Evolutionary conservation across 2,888 invertebrate genomes (phyloP).

Genomic region (Tribolium freemani): DNA sequence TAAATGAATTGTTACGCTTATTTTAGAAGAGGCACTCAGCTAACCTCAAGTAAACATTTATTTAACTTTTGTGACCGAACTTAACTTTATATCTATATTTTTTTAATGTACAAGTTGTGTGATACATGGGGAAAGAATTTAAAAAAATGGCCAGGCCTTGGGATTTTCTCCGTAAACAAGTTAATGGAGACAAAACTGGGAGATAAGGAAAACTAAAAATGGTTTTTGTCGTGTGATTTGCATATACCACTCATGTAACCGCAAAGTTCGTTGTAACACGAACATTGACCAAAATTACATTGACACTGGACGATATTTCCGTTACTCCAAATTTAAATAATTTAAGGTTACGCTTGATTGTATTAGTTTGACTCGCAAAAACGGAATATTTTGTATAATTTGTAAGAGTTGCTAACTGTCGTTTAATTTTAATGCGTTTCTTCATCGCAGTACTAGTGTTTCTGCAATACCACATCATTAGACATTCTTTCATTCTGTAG

Average conservation of each 20-base stretch:
- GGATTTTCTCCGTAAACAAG: neutral
- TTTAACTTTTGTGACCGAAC: no score
- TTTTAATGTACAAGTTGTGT: neutral
- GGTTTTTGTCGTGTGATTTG: neutral
- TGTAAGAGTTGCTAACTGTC: neutral
- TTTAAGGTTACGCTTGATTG: neutral
- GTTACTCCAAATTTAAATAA: neutral
- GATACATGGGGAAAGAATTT: neutral
- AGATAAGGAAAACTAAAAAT: no score
- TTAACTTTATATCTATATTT: no score
- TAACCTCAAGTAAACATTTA: no score
- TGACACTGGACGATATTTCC: constrained; percentile 15
- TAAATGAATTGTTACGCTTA: no score
- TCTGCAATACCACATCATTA: neutral
- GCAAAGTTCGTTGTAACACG: constrained; percentile 3
- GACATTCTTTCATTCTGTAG: neutral
- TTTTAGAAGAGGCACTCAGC: no score
- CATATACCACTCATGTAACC: neutral
- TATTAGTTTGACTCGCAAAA: no score
- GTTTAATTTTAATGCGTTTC: neutral
- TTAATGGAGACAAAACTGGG: neutral
- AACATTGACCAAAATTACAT: neutral
- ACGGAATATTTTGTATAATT: neutral
- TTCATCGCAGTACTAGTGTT: neutral
- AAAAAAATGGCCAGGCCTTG: neutral